Evolutionary conservation across 2,888 invertebrate genomes (phyloP).

Genomic region (Rhagium mordax): DNA sequence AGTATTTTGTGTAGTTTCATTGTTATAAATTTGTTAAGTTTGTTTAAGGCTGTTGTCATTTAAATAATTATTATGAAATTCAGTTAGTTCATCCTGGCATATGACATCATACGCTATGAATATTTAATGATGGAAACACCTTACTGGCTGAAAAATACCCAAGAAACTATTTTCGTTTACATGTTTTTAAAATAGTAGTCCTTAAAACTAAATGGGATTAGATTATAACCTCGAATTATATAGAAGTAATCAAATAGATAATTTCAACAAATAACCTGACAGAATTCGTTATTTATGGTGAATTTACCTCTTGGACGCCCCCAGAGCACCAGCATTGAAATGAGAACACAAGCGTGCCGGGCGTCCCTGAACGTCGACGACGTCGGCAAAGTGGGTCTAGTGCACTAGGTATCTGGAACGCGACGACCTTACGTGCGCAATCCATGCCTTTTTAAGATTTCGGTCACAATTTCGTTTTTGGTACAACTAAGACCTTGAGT

Average conservation of each 20-base stretch:
- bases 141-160: background rate
- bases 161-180: background rate
- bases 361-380: constrained; percentile 54
- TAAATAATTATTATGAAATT: background rate
- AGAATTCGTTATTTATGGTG: background rate
- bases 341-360: constrained; percentile 31
- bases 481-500: constrained; percentile 32
- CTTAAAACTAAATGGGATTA: no score
- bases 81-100: background rate
- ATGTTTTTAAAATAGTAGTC: no score
- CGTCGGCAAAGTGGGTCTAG: constrained; percentile 61
- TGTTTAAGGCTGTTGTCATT: no score
- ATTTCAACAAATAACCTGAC: background rate
- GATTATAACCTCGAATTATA: no score
- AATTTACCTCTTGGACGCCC: background rate
- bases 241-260: background rate
- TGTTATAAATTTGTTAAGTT: no score
- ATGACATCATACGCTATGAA: background rate
- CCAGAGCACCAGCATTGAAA: background rate
- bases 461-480: constrained; percentile 44
- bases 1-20: no score
- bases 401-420: constrained; percentile 62
- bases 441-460: constrained; percentile 51
- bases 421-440: constrained; percentile 50
- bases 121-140: background rate